A percentile compares a stretch with the other conserved stretches of the same genome.
These are phyloP conservation scores for Theonella swinhoei DNA, from an alignment of 37 sponge, comb jelly and placozoan genomes.

Conservation along the genomic window DNA sequence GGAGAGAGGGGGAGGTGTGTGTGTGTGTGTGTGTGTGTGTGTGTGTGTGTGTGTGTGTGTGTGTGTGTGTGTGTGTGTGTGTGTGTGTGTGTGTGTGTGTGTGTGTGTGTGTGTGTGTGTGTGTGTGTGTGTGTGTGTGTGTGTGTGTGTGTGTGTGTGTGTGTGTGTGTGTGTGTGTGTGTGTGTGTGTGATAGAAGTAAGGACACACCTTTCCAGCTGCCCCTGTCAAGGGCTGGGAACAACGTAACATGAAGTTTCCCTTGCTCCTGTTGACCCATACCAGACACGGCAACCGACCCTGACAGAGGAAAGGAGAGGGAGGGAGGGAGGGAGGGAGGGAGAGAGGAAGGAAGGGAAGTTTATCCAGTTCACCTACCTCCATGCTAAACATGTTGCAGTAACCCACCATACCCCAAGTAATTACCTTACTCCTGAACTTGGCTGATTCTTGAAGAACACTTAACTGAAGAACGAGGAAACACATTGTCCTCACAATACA, in stretches of 20 bases:
- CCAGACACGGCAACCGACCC: slow-evolving; percentile 84
- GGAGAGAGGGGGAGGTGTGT: too few species aligned
- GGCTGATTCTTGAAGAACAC: slow-evolving; percentile 44
- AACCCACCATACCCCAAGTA: background rate
- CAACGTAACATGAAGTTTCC: slow-evolving; percentile 84
- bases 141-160: too few species aligned
- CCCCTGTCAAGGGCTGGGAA: slow-evolving; percentile 95
- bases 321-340: background rate
- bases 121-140: background rate
- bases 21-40: slow-evolving; percentile 41
- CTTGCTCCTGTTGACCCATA: slow-evolving; percentile 77
- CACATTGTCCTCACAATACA: too few species aligned
- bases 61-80: slow-evolving; percentile 41
- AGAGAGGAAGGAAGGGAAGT: background rate
- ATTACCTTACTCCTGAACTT: slow-evolving; percentile 87
- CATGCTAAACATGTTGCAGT: background rate
- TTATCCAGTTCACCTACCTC: too few species aligned
- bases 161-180: too few species aligned
- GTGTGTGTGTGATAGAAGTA: too few species aligned
- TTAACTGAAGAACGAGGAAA: background rate
- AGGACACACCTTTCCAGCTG: slow-evolving; percentile 70
- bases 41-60: slow-evolving; percentile 44
- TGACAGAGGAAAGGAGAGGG: background rate
- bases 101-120: background rate
- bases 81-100: slow-evolving; percentile 7